Percentiles rank a stretch among this genome's conserved stretches.
Conservation (phyloP, 2,113 vertebrate species). For the Ellobius talpinus region DNA sequence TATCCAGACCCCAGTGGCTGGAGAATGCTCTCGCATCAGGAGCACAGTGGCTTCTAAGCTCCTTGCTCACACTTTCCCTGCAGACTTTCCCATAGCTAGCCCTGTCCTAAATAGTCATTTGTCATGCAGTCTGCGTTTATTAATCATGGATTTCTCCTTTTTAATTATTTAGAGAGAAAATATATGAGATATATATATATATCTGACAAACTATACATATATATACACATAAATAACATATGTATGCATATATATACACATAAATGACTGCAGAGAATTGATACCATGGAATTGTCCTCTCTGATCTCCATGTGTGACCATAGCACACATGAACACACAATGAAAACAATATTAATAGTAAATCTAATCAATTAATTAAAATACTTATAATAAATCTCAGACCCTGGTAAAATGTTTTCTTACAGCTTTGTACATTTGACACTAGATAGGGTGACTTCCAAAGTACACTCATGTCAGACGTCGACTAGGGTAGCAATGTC, state of each 20-base stretch:
- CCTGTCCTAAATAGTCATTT: conserved; percentile 26
- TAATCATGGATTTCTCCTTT: conserved; percentile 4
- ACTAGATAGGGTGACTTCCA: background rate
- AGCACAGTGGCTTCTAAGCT: background rate
- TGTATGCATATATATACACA: background rate
- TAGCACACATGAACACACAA: background rate
- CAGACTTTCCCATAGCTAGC: conserved; percentile 1
- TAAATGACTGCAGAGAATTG: background rate
- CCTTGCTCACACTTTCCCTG: background rate
- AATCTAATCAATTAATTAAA: background rate
- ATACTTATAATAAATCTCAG: conserved; percentile 8
- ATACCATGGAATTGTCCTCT: background rate
- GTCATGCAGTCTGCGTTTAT: background rate
- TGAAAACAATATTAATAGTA: background rate
- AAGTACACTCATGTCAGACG: background rate
- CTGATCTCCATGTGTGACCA: background rate
- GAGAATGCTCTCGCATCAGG: conserved; percentile 29
- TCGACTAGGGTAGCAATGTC: background rate
- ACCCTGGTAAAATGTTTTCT: conserved; percentile 17
- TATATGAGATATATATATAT: background rate
- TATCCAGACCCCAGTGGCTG: conserved; percentile 4
- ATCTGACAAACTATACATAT: background rate
- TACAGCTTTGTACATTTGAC: background rate
- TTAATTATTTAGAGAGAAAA: conserved; percentile 16
- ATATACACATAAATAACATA: background rate